Percentiles rank a stretch among this genome's conserved stretches.
Evolutionary conservation across 2,888 invertebrate genomes (phyloP).

Genomic region (Eupithecia tripunctaria): DNA sequence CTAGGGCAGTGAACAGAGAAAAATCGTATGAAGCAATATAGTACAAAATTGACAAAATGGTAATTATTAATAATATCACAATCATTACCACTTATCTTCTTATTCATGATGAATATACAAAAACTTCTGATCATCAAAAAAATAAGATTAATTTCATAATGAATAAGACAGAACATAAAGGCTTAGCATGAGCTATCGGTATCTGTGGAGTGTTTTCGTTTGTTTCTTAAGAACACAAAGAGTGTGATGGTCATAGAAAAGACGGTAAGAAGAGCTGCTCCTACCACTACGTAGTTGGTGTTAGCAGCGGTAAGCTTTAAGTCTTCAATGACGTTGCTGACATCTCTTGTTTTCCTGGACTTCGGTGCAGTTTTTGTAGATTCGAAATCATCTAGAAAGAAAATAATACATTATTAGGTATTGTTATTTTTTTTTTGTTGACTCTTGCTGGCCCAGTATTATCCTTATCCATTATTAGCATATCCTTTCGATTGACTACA

Average conservation of each 20-base stretch:
- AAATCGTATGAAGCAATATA: slow-evolving; percentile 54
- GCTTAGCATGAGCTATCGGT: slow-evolving; percentile 50
- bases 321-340: slow-evolving; percentile 52
- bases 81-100: slow-evolving; percentile 47
- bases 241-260: slow-evolving; percentile 61
- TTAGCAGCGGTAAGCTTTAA: slow-evolving; percentile 38
- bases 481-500: no score
- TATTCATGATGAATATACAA: slow-evolving; percentile 6
- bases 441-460: neutral
- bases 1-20: slow-evolving; percentile 67
- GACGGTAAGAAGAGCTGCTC: slow-evolving; percentile 58
- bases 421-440: neutral
- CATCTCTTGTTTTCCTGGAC: slow-evolving; percentile 68
- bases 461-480: no score
- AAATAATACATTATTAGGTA: slow-evolving; percentile 44
- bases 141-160: neutral
- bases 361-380: slow-evolving; percentile 68
- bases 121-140: neutral
- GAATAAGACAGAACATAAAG: slow-evolving; percentile 36
- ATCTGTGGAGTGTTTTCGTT: slow-evolving; percentile 39
- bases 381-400: slow-evolving; percentile 73
- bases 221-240: slow-evolving; percentile 54
- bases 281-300: slow-evolving; percentile 61
- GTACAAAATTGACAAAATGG: slow-evolving; percentile 47
- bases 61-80: slow-evolving; percentile 64